Conservation (phyloP, 2,797 vertebrate genomes). For the Neosalanx taihuensis region DNA sequence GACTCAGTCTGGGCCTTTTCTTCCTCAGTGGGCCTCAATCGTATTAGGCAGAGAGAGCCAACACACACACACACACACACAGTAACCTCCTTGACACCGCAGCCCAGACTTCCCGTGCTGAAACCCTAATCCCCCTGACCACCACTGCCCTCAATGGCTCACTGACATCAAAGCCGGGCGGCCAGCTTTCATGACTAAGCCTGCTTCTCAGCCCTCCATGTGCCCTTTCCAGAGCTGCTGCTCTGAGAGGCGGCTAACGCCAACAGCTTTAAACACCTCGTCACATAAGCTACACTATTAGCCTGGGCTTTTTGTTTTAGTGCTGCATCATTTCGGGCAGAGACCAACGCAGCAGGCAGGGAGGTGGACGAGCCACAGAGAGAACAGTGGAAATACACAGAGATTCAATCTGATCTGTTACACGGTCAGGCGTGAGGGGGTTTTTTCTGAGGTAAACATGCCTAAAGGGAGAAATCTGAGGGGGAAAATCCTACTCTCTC, state of each 20-base stretch:
- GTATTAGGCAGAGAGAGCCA: slow-evolving; percentile 28
- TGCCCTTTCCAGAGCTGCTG: slow-evolving; percentile 29
- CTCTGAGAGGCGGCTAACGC: slow-evolving; percentile 30
- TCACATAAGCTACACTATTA: background rate
- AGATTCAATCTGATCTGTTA: background rate
- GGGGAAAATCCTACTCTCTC: background rate
- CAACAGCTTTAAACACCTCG: slow-evolving; percentile 33
- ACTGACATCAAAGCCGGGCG: slow-evolving; percentile 50
- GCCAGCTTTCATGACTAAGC: slow-evolving; percentile 57
- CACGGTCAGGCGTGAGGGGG: background rate
- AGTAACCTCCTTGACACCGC: slow-evolving; percentile 40
- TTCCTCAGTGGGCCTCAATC: slow-evolving; percentile 34
- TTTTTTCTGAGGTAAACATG: background rate
- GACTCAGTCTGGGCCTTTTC: slow-evolving; percentile 34
- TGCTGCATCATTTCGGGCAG: background rate
- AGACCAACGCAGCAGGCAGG: background rate
- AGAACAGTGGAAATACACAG: background rate
- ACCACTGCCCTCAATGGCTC: slow-evolving; percentile 30
- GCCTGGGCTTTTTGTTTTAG: background rate
- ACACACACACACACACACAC: slow-evolving; percentile 12
- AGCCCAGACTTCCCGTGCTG: slow-evolving; percentile 47
- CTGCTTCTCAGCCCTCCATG: slow-evolving; percentile 38
- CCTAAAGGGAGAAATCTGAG: background rate
- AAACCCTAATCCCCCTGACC: slow-evolving; percentile 49
- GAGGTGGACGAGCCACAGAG: background rate